phyloP scores from a whole-genome alignment of 2,888 invertebrate species.

The Aleiodes leptofemur region DNA sequence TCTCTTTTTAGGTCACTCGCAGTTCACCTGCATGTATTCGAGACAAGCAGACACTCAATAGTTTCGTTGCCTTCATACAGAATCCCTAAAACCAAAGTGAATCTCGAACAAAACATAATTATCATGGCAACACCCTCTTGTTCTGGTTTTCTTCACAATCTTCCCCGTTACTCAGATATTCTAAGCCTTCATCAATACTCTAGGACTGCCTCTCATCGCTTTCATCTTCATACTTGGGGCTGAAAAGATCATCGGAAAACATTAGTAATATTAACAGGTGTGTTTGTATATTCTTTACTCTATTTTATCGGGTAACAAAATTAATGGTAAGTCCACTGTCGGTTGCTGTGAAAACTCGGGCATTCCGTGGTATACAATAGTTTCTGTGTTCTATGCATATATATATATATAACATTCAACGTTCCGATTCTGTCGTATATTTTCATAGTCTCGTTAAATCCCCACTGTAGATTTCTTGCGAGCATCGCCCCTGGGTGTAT shows the following conservation, averaged over 20 bases:
- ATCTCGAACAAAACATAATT: too few relatives aligned
- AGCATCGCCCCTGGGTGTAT: constrained; percentile 15
- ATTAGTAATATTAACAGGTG: constrained; percentile 60
- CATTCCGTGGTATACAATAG: constrained; percentile 8
- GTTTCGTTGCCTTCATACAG: too few relatives aligned
- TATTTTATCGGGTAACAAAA: constrained; percentile 48
- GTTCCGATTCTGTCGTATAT: constrained; percentile 42
- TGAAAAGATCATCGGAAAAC: constrained; percentile 58
- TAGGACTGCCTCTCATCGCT: constrained; percentile 14
- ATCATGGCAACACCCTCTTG: not conserved
- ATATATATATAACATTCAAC: not conserved
- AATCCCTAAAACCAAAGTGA: too few relatives aligned
- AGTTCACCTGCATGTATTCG: too few relatives aligned
- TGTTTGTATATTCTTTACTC: constrained; percentile 33
- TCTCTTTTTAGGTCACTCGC: too few relatives aligned
- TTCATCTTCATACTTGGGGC: not conserved
- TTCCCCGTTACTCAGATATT: not conserved
- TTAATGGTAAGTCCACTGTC: constrained; percentile 53
- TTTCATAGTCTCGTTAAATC: constrained; percentile 48
- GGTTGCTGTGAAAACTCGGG: constrained; percentile 16
- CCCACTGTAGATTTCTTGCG: constrained; percentile 34
- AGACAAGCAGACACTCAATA: too few relatives aligned
- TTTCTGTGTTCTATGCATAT: not conserved
- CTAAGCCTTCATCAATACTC: not conserved
- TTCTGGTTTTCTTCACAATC: not conserved